These are phyloP conservation scores for Fissipunctia ypsillon DNA, from an alignment of 2,888 invertebrate species.

Conservation along the genomic window DNA sequence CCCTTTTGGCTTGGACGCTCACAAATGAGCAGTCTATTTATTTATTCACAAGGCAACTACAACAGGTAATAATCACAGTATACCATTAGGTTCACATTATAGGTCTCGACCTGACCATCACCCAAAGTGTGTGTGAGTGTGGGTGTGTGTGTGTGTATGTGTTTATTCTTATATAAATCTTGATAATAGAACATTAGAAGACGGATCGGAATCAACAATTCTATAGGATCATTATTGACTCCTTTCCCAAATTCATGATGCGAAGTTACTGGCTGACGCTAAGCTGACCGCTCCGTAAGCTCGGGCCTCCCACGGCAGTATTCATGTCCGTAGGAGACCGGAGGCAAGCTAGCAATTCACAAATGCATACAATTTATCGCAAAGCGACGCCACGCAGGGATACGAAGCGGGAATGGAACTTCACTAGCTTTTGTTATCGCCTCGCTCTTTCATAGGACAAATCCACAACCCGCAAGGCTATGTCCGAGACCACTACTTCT, in stretches of 20 bases:
- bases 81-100: too few relatives aligned
- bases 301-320: not conserved
- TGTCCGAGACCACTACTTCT: slow-evolving; percentile 98
- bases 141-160: too few relatives aligned
- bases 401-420: not conserved
- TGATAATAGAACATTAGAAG: not conserved
- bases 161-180: not conserved
- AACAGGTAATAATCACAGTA: too few relatives aligned
- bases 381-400: not conserved
- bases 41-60: too few relatives aligned
- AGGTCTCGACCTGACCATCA: too few relatives aligned
- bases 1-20: too few relatives aligned
- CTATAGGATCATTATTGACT: not conserved
- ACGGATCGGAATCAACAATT: not conserved
- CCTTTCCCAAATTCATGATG: not conserved
- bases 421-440: not conserved
- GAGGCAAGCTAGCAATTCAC: not conserved
- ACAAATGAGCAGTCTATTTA: too few relatives aligned
- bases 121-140: too few relatives aligned
- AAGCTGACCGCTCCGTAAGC: not conserved
- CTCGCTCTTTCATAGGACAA: slow-evolving; percentile 92
- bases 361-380: not conserved
- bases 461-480: slow-evolving; percentile 98
- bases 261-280: not conserved
- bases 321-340: not conserved